Evolutionary conservation across 2,113 vertebrate species (phyloP).

Genomic region (Aptenodytes forsteri): DNA sequence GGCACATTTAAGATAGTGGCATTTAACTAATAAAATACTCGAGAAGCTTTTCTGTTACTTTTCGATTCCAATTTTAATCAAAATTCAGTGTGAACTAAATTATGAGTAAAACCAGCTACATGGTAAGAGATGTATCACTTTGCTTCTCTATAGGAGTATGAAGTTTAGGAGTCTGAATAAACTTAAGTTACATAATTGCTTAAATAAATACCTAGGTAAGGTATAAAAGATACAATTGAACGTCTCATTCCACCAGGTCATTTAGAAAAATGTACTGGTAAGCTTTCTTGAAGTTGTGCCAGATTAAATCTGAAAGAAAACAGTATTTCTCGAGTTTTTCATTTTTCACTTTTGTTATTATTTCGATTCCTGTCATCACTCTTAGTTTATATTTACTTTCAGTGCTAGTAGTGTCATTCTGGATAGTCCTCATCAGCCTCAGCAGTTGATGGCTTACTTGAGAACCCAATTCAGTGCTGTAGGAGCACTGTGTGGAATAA

Average conservation of each 20-base stretch:
- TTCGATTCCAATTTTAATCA: neutral
- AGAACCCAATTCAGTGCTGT: neutral
- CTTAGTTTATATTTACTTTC: neutral
- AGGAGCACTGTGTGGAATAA: neutral
- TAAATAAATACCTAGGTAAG: neutral
- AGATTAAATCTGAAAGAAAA: neutral
- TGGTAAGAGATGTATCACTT: neutral
- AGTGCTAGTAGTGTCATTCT: neutral
- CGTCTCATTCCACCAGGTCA: neutral
- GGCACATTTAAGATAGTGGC: neutral
- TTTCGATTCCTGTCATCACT: neutral
- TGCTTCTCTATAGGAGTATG: neutral
- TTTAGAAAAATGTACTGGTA: neutral
- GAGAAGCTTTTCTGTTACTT: neutral
- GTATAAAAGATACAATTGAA: neutral
- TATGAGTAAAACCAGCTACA: neutral
- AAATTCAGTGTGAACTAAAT: neutral
- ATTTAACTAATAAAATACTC: neutral
- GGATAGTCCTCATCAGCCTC: neutral
- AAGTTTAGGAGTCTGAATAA: neutral
- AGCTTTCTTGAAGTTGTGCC: neutral
- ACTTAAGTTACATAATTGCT: neutral
- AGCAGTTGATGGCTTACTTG: neutral
- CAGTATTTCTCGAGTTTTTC: neutral
- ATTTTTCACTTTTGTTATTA: neutral